A percentile compares a stretch with the other conserved stretches of the same genome.
phyloP scores from a whole-genome alignment of 2,888 invertebrate species.

The Drosophila pseudotalamancana region DNA sequence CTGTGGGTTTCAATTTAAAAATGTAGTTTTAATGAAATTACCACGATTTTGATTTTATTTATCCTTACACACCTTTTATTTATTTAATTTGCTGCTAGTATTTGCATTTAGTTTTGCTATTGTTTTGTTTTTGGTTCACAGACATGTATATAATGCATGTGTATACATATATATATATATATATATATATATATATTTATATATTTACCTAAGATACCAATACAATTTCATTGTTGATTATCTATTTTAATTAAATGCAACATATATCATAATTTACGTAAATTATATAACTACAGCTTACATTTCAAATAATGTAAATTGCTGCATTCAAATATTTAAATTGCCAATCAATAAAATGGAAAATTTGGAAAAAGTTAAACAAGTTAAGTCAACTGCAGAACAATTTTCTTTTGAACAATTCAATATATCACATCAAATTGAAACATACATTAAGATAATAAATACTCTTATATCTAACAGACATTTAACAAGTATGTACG shows the following conservation, averaged over 20 bases:
- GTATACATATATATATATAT: conserved; percentile 5
- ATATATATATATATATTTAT: conserved; percentile 13
- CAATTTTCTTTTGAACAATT: conserved; percentile 39
- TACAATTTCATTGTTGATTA: conserved; percentile 74
- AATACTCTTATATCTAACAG: conserved; percentile 23
- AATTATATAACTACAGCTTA: conserved; percentile 22
- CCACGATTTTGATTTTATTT: conserved; percentile 56
- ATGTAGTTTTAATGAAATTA: conserved; percentile 57
- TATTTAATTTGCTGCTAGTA: conserved; percentile 57
- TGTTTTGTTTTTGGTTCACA: conserved; percentile 27
- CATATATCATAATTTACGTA: conserved; percentile 38
- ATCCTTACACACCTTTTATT: conserved; percentile 65
- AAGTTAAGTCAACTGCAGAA: conserved; percentile 20
- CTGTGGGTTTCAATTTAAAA: conserved; percentile 21
- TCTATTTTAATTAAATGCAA: conserved; percentile 65
- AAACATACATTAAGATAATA: conserved; percentile 23
- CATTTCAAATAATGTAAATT: conserved; percentile 14
- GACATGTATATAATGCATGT: conserved; percentile 1
- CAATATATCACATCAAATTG: conserved; percentile 69
- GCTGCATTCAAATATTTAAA: background rate
- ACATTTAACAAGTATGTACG: conserved; percentile 21
- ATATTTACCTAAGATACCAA: conserved; percentile 65
- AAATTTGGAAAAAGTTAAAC: background rate
- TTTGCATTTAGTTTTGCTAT: conserved; percentile 38
- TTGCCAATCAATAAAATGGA: background rate